A percentile compares a stretch with the other conserved stretches of the same genome.
Conservation (phyloP, 2,113 vertebrate species). For the Anas platyrhynchos region DNA sequence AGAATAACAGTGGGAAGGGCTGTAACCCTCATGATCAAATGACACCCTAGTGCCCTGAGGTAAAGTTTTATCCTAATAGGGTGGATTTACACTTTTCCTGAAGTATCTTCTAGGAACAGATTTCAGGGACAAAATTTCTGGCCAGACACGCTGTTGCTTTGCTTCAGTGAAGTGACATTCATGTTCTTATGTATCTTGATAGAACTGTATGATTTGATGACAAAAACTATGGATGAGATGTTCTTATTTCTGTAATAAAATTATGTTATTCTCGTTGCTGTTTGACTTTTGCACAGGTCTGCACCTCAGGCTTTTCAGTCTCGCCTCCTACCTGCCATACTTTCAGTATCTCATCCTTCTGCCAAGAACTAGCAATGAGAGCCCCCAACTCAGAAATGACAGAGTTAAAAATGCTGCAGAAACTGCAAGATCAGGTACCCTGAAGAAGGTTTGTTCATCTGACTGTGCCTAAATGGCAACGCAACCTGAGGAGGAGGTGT, state of each 20-base stretch:
- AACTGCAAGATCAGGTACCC: neutral
- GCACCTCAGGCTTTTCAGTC: rapidly evolving
- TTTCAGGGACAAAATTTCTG: neutral
- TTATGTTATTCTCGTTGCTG: neutral
- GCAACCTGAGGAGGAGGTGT: neutral
- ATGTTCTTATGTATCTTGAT: neutral
- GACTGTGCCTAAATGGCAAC: neutral
- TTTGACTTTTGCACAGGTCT: neutral
- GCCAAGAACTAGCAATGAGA: neutral
- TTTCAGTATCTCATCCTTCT: neutral
- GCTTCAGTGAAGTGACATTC: neutral
- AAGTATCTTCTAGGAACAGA: neutral
- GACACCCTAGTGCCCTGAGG: neutral
- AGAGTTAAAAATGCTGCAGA: neutral
- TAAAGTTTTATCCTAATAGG: neutral
- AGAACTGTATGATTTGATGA: neutral
- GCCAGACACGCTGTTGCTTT: neutral
- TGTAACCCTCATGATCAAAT: neutral
- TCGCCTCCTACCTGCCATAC: neutral
- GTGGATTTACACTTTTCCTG: neutral
- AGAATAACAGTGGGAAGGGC: neutral
- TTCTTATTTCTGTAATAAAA: neutral
- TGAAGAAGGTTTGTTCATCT: neutral
- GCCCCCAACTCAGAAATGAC: neutral
- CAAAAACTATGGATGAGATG: neutral